Evolutionary conservation across 2,113 vertebrate genomes (phyloP), one percentile per base, ranked within the genome.

Genomic region (Eublepharis macularius): DNA sequence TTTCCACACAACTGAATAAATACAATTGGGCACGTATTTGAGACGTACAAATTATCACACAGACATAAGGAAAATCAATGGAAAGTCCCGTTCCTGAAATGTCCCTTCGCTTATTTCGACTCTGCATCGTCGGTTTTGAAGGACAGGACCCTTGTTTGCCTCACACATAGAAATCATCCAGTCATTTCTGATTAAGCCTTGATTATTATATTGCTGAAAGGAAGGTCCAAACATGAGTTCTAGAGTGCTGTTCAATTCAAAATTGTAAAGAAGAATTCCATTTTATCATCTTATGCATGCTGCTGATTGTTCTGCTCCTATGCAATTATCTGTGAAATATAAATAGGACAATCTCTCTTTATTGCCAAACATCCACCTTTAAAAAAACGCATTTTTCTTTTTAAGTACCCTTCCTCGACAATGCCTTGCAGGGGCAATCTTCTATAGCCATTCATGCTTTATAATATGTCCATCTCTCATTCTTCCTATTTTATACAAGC

Each of bases 191-290:
- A 83, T 86, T 88, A 60, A 76, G 84, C 82, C 87, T 87, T 76
- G 82, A 39, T 85, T 49, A 76, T 75, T 83, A 26, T 26, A 12
- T 72, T 84, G 43, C 76, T 86, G 89, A 83, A 90, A 89, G 86
- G 69, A 88, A 88, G 88, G 82, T 49, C 60, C n/a, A 47, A 81
- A 45, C n/a, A 80, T 78, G 90, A 88, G 75, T 83, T 83, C 75
- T 70, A 63, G 65, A 89, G 81, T 47, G 51, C 72, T 87, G 36
- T 74, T 82, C 78, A 26, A 41, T 81, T 66, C 24, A 65, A 85
- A 93, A 90, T 41, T 19, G 8, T 69, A 11, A 76, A 87, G 63
- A 54, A 29, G 0, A 0, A 51, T 83, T 92, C 45, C 78, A 66
- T 88, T 91, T 86, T 90, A 34, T 93, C 72, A 84, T 88, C 0